Conservation (phyloP, 64 coral and sea anemone genomes). For the Montipora foliosa region DNA sequence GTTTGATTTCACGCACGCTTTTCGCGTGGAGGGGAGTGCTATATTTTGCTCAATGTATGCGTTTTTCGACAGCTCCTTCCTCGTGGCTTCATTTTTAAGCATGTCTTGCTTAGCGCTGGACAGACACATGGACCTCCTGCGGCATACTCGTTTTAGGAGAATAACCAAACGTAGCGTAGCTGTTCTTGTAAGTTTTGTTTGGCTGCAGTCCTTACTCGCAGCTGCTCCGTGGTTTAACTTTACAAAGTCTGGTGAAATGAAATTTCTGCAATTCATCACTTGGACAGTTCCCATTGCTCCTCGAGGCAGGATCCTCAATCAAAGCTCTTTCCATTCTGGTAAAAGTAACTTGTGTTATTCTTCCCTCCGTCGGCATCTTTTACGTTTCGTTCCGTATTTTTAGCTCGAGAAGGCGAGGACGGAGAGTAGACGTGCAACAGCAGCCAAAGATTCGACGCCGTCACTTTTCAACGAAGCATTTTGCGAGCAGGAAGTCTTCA, state of each 20-base stretch:
- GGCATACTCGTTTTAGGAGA: conserved; percentile 28
- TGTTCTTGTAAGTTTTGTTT: conserved; percentile 55
- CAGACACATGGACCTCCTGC: conserved; percentile 68
- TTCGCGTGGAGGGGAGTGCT: background rate
- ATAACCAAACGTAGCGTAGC: conserved; percentile 43
- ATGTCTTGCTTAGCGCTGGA: conserved; percentile 78
- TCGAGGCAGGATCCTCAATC: conserved; percentile 25
- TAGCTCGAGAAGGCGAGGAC: conserved; percentile 54
- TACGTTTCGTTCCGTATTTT: conserved; percentile 64
- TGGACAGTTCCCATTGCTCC: conserved; percentile 34
- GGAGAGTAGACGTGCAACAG: conserved; percentile 52
- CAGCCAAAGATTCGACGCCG: background rate
- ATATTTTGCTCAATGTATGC: conserved; percentile 45
- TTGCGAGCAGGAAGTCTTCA: conserved; percentile 13
- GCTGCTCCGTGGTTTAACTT: conserved; percentile 67
- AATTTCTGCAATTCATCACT: background rate
- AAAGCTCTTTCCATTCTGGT: conserved; percentile 38
- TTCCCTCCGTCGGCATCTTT: conserved; percentile 52
- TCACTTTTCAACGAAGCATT: conserved; percentile 48
- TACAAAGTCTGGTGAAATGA: background rate
- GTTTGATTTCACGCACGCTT: conserved; percentile 47
- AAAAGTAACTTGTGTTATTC: conserved; percentile 43
- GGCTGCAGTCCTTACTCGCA: conserved; percentile 55
- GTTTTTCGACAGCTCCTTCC: conserved; percentile 73
- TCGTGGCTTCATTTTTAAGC: conserved; percentile 58